These are phyloP conservation scores for Endotricha flammealis DNA, from an alignment of 2,888 invertebrate species.

Conservation along the genomic window DNA sequence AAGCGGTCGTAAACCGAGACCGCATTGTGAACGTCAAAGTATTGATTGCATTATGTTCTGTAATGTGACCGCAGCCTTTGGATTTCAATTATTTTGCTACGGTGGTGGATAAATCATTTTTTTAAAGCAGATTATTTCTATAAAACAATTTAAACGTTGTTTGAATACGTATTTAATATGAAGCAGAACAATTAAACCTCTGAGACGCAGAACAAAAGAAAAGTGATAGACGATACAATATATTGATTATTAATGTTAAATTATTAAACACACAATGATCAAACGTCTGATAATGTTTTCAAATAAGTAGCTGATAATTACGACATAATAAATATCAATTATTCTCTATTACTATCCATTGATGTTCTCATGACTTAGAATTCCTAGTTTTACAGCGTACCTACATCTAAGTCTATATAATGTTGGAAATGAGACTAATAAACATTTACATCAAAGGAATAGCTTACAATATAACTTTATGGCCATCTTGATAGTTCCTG, in stretches of 20 bases:
- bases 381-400: neutral
- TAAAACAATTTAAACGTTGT: too few species aligned
- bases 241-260: too few species aligned
- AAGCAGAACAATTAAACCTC: too few species aligned
- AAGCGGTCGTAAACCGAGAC: slow-evolving; percentile 48
- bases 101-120: too few species aligned
- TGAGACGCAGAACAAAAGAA: too few species aligned
- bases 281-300: too few species aligned
- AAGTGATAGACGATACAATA: too few species aligned
- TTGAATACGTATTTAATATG: too few species aligned
- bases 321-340: slow-evolving; percentile 8
- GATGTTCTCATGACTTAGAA: neutral
- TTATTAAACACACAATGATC: too few species aligned
- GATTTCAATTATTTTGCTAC: slow-evolving; percentile 55
- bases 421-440: neutral
- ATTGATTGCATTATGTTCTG: slow-evolving; percentile 53
- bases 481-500: slow-evolving; percentile 1
- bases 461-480: slow-evolving; percentile 2
- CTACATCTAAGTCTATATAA: neutral
- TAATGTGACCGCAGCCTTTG: slow-evolving; percentile 41
- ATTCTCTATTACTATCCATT: neutral
- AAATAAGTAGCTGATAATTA: too few species aligned
- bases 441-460: neutral
- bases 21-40: slow-evolving; percentile 53
- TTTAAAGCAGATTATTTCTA: too few species aligned